Conservation (phyloP, 2,888 invertebrate genomes). For the Dastarcus helophoroides region DNA sequence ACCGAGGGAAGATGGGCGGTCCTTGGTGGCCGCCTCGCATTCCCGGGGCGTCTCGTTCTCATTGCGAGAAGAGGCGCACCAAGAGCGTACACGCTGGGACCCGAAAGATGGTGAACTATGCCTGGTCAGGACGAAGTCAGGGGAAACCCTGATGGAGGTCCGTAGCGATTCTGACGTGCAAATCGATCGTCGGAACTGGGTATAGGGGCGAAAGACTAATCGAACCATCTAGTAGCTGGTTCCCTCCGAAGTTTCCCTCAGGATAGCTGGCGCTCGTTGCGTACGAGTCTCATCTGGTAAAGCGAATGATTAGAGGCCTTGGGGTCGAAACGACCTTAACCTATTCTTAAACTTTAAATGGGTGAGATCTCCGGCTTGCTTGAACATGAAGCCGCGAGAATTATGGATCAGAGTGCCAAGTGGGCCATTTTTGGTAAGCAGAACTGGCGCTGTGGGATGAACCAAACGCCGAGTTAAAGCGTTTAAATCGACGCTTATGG, state of each 20-base stretch:
- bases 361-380: constrained; percentile 56
- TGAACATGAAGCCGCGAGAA: constrained; percentile 42
- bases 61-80: constrained; percentile 41
- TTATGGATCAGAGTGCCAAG: constrained; percentile 47
- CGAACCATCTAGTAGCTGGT: no score
- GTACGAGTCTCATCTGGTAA: constrained; percentile 53
- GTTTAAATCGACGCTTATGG: constrained; percentile 50
- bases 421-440: constrained; percentile 68
- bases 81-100: constrained; percentile 56
- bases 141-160: constrained; percentile 61
- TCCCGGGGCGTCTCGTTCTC: constrained; percentile 43
- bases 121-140: constrained; percentile 58
- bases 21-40: constrained; percentile 26
- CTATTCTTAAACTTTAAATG: constrained; percentile 71
- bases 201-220: constrained; percentile 63
- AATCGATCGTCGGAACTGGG: constrained; percentile 68
- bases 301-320: constrained; percentile 65
- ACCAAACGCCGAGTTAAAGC: constrained; percentile 60
- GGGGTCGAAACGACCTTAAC: constrained; percentile 58
- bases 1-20: constrained; percentile 39
- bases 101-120: constrained; percentile 68
- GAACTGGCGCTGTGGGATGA: constrained; percentile 72
- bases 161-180: constrained; percentile 67
- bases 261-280: constrained; percentile 50
- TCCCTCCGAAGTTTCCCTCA: constrained; percentile 67